Evolutionary conservation across 2,888 invertebrate species (phyloP), one percentile per base, ranked within the genome.

Genomic region (Brenthis ino): DNA sequence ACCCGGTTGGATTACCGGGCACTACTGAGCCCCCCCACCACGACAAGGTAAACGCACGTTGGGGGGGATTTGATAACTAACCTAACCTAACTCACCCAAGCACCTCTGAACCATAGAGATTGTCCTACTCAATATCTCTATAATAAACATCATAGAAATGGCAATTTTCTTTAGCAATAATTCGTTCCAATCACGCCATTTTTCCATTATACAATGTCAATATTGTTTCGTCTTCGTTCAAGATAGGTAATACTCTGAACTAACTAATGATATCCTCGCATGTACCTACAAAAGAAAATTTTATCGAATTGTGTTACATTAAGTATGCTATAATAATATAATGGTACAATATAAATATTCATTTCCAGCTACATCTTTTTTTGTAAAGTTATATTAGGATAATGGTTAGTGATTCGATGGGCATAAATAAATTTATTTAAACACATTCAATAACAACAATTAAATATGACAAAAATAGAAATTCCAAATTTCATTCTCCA

Each of bases 201-300:
- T 89, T 89, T 89, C 89, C 90, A 91, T 91, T 89, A 91, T 85
- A 86, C 83, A 89, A 89, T 89, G 91, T 89, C 90, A 91, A 91
- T 91, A 91, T 89, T 89, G 86, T 88, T 90, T 86, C 84, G 89
- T 88, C 89, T 86, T 88, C 85, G 84, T 79, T 83, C 83, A 81
- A 84, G 61, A 69, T 53, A 69, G 53, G 67, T 82, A 87, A 86
- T 86, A 83, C 80, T 84, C 82, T 77, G 80, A 86, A 81, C 81
- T 78, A 78, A 80, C 84, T 91, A 91, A 91, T 89, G 90, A 87
- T 86, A 81, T 82, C 80, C 88, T 91, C 82, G 75, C 77, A 77
- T 77, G 76, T 71, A 65, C 63, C 63, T 50, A 48, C 37, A 11
- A 43, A 57, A 28, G 47, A 58, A 33, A 58, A 55, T 43, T 58